Base-by-base conservation (phyloP, 2,888 invertebrate genomes). In the Megalurothrips usitatus region DNA sequence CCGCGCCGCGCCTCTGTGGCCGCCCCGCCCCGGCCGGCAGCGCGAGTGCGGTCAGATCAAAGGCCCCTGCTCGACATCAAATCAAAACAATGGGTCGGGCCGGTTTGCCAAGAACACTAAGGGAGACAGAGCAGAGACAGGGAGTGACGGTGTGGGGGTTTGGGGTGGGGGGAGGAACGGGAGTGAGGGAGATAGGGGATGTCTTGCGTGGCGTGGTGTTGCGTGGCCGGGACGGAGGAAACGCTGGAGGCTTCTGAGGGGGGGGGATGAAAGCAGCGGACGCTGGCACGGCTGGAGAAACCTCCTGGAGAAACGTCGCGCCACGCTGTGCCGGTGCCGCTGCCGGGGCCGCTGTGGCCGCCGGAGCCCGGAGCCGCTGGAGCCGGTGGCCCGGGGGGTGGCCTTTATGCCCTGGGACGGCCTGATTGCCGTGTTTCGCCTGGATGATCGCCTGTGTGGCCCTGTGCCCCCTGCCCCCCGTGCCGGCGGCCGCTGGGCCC, bases 21-120 rank as follows among this genome's bases (percentile, higher is more conserved):
- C n/a, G n/a, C n/a, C n/a, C n/a, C n/a, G 34, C 34, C 34, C 34
- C 58, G 58, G 11, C 58, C 58, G n/a, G n/a, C 58, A 58, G 17
- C 14, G 19, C 10, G 52, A 43, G 34, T 43, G 58, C 58, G 58
- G 58, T 58, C 58, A 23, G 23, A 75, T 75, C 68, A 75, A 75
- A 75, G 68, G 68, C 23, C 34, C 34, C 34, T 43, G 17, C 58
- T 58, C 58, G 58, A 58, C 58, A 17, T 17, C 58, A 58, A 58
- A 75, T 75, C 68, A 75, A 75, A 75, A 75, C 68, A 75, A 75
- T 75, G 68, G 68, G 68, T 11, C 11, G 52, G 52, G 52, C 52
- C 52, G 52, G 6, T 12, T 52, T 19, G 34, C 34, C 34, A 43
- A 43, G 34, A 6, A 43, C 34, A 43, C 3, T 43, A 6, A 43